Evolutionary conservation across 1,140 invertebrate genomes (phyloP).

Genomic region (Drosophila aff.): DNA sequence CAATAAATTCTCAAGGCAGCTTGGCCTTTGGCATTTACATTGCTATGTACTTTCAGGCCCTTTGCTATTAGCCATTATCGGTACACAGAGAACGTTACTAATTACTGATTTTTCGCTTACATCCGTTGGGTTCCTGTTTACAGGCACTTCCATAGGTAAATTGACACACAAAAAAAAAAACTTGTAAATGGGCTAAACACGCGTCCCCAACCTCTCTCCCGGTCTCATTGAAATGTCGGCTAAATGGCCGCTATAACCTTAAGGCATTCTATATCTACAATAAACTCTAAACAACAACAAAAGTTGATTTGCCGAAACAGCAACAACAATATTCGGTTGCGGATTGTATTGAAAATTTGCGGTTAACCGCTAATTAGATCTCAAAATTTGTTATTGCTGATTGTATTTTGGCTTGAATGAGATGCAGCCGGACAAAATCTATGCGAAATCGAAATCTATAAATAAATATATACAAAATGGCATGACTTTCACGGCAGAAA

Average conservation of each 20-base stretch:
- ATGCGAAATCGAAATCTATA: slow-evolving; percentile 37
- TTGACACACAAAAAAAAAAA: neutral
- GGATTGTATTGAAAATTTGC: slow-evolving; percentile 72
- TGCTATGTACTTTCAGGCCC: neutral
- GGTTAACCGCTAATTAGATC: slow-evolving; percentile 84
- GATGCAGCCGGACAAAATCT: slow-evolving; percentile 20
- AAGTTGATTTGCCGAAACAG: slow-evolving; percentile 67
- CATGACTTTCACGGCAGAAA: slow-evolving; percentile 41
- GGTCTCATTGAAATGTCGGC: slow-evolving; percentile 42
- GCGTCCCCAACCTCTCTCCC: slow-evolving; percentile 18
- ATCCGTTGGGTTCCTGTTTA: slow-evolving; percentile 29
- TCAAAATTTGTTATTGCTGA: slow-evolving; percentile 69
- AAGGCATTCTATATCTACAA: slow-evolving; percentile 54
- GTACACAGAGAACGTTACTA: slow-evolving; percentile 12
- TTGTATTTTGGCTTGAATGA: slow-evolving; percentile 51
- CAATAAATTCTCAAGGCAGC: neutral
- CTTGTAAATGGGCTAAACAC: slow-evolving; percentile 35
- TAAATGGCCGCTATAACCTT: slow-evolving; percentile 60
- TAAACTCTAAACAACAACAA: slow-evolving; percentile 74
- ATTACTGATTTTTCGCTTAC: slow-evolving; percentile 36
- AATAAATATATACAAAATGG: slow-evolving; percentile 34
- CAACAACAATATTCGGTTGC: slow-evolving; percentile 57
- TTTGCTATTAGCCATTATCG: slow-evolving; percentile 2
- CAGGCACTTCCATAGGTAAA: slow-evolving; percentile 29
- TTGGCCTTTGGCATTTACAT: slow-evolving; percentile 7